phyloP scores from a whole-genome alignment of 2,888 invertebrate genomes.

The Omphaloscelis lunosa region DNA sequence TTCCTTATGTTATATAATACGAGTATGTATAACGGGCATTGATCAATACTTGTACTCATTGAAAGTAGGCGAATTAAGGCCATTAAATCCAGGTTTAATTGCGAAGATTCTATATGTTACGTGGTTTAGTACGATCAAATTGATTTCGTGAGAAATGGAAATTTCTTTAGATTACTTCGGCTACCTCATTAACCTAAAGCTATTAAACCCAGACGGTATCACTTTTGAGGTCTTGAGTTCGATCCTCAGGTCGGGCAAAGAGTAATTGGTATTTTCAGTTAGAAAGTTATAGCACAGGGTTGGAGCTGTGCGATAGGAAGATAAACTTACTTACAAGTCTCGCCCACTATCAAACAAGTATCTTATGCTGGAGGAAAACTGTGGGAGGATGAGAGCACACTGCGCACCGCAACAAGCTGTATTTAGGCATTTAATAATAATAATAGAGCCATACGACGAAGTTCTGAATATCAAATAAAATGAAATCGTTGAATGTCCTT shows the following conservation, averaged over 20 bases:
- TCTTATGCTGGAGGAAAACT: neutral
- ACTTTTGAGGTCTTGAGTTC: constrained; percentile 33
- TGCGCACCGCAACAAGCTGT: neutral
- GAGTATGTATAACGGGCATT: no score
- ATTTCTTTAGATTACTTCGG: constrained; percentile 12
- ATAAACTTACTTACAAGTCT: constrained; percentile 34
- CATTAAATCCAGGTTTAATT: neutral
- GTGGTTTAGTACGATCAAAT: constrained; percentile 11
- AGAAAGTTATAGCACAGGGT: constrained; percentile 25
- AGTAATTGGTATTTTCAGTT: constrained; percentile 51
- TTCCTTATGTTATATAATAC: no score
- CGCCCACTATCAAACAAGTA: constrained; percentile 11
- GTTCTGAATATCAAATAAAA: no score
- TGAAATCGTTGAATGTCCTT: neutral
- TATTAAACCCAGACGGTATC: constrained; percentile 42
- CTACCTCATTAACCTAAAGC: constrained; percentile 46
- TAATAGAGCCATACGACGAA: neutral
- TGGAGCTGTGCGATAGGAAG: constrained; percentile 21
- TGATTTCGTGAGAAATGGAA: constrained; percentile 33
- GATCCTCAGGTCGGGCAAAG: constrained; percentile 13
- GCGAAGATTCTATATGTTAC: constrained; percentile 6
- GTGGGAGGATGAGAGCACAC: constrained; percentile 9
- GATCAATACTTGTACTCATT: neutral
- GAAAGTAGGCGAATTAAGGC: neutral
- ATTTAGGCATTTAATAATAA: neutral